Evolutionary conservation across 2,113 vertebrate genomes (phyloP), one percentile per base, ranked within the genome.

Genomic region (Pontoporia blainvillei): DNA sequence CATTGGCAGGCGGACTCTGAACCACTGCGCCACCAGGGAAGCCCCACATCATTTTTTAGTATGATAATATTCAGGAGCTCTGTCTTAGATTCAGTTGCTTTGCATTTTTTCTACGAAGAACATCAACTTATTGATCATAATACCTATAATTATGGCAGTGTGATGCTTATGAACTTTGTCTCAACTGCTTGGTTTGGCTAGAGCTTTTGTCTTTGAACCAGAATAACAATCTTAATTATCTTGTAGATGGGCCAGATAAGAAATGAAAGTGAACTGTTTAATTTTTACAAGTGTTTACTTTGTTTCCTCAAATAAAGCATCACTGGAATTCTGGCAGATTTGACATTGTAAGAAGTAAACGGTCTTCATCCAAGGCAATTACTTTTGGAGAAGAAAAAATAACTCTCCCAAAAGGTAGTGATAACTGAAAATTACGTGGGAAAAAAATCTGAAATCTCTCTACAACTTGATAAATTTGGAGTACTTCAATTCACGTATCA

Each of bases 271-370:
- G 54, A 91, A 52, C 6, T 61, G 54, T 83, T 57, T 79, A 69
- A 84, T 84, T 95, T 94, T 90, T 85, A 9, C 4, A 88, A 66
- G 71, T 61, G 20, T 89, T 96, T 61, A 79, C 8, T 82, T 86
- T 86, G 59, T 96, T 96, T 84, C 15, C 3, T 78, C 69, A 39
- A 82, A 86, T 75, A 95, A 93, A 88, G 39, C 12, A 89, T 64
- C 36, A n/a, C 20, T 88, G 41, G 29, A 86, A 66, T 91, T 91
- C 79, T 86, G 67, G 44, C 41, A 89, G 34, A 13, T 57, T 23
- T 13, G 57, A 88, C 86, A 36, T 25, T 79, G 6, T 29, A 64
- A 81, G 13, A 67, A 69, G 34, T 69, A 31, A 95, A 75, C 21
- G 15, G 13, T 86, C 78, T 91, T 89, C 8, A 76, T 66, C 12